Base-by-base conservation (phyloP, 2,888 invertebrate species). In the Megastigmus dorsalis region DNA sequence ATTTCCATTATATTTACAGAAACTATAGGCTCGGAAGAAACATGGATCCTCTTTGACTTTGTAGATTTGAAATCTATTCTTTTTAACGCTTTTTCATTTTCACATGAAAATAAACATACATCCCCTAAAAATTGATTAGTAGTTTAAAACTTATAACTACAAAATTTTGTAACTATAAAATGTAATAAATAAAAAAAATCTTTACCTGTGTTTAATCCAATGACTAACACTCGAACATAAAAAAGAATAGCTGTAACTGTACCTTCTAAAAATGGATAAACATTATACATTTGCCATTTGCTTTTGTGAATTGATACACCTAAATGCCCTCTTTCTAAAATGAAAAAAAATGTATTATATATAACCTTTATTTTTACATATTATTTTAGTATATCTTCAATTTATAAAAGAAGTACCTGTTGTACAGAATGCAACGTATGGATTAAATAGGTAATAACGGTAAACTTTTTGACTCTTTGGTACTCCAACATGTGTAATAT, bases 161-260 rank as follows among this genome's bases (percentile, higher is more conserved):
- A 15, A 50, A n/a, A 57, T 50, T 54, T 13, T 41, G n/a, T 18
- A 26, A 43, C 7, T 43, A 18, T 28, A 23, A 43, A 20, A 23
- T 4, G 54, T 23, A 15, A 3, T 45, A n/a, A 57, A 43, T 50
- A 6, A 33, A 13, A 18, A 43, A 52, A 55, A 65, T 45, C 3
- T 30, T 75, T 81, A 84, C 85, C 85, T 62, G 80, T 79, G 43
- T 83, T 80, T 48, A 83, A 67, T 15, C 84, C 85, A 28, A 85
- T 33, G 3, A 84, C 68, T 41, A 85, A 79, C n/a, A 82, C 10
- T 43, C 78, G 62, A 15, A 78, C 76, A 70, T 82, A 80, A 60
- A 82, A 79, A 48, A 82, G 72, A 54, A 85, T 72, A 3, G 81
- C 74, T 13, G 83, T 82, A 2, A 83, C 82, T 26, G 30, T 52